Conservation (phyloP, 2,797 vertebrate genomes). For the Chrosomus eos region DNA sequence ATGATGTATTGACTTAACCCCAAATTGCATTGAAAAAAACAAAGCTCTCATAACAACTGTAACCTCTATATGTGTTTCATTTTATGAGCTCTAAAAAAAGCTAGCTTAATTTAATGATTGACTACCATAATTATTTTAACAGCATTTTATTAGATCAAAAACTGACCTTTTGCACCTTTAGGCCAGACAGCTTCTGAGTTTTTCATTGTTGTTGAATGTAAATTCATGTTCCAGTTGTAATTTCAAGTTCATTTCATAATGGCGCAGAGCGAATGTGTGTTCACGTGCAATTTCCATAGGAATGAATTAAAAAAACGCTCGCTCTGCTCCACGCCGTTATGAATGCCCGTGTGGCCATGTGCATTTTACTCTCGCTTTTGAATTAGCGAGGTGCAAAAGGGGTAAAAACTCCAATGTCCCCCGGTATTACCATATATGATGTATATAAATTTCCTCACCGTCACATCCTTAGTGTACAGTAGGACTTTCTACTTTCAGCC, state of each 20-base stretch:
- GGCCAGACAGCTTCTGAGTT: background rate
- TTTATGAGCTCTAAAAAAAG: background rate
- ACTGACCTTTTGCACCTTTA: background rate
- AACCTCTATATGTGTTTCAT: conserved; percentile 13
- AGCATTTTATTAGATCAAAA: conserved; percentile 47
- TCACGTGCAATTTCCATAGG: too few species aligned
- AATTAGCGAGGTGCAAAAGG: too few species aligned
- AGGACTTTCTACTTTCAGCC: too few species aligned
- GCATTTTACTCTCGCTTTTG: too few species aligned
- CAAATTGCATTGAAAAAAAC: conserved; percentile 1
- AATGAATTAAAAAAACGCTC: too few species aligned
- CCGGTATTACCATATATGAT: too few species aligned
- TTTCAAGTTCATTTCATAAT: background rate
- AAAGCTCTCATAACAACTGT: background rate
- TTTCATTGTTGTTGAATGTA: background rate
- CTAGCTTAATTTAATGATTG: conserved; percentile 43
- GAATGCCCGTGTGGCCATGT: too few species aligned
- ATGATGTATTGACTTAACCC: conserved; percentile 10
- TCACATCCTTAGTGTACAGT: too few species aligned
- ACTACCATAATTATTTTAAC: conserved; percentile 10
- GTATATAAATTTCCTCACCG: too few species aligned
- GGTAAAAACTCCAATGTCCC: too few species aligned
- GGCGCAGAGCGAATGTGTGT: too few species aligned
- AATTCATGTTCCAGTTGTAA: background rate
- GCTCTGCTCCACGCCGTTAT: too few species aligned